These are phyloP conservation scores for Sympetrum striolatum DNA, from an alignment of 2,888 invertebrate species.

Conservation along the genomic window DNA sequence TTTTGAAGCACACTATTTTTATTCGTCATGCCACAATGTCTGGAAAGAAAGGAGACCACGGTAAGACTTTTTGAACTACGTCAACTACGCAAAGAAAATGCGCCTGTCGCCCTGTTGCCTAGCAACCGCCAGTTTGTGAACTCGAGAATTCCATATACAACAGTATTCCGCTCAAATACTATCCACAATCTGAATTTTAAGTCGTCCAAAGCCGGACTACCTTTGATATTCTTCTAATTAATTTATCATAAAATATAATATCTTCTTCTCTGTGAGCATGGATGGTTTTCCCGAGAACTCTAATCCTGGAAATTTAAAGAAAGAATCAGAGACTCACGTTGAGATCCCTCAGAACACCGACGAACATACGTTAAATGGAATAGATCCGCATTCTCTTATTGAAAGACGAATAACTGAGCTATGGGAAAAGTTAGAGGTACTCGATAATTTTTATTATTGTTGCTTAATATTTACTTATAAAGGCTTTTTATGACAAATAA, in stretches of 20 bases:
- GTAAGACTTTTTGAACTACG: too few relatives aligned
- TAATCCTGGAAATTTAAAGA: neutral
- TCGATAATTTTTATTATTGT: neutral
- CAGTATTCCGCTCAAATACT: neutral
- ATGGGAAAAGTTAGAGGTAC: constrained; percentile 30
- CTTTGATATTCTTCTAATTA: too few relatives aligned
- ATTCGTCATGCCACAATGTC: too few relatives aligned
- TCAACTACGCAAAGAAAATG: too few relatives aligned
- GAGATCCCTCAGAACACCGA: neutral
- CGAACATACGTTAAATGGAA: neutral
- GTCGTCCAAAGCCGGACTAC: too few relatives aligned
- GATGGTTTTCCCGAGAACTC: neutral
- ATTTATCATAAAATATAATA: too few relatives aligned
- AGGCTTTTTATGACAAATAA: neutral
- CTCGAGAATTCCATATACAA: too few relatives aligned
- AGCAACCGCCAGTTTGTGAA: too few relatives aligned
- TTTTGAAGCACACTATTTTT: too few relatives aligned
- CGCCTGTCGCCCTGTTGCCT: too few relatives aligned
- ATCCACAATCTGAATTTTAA: neutral
- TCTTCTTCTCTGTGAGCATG: neutral
- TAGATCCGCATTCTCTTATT: neutral
- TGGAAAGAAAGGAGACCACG: too few relatives aligned
- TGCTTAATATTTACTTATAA: neutral
- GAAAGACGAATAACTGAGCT: constrained; percentile 12
- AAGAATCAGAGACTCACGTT: neutral